phyloP scores from a whole-genome alignment of 2,113 vertebrate species.

The Cepphus grylle region DNA sequence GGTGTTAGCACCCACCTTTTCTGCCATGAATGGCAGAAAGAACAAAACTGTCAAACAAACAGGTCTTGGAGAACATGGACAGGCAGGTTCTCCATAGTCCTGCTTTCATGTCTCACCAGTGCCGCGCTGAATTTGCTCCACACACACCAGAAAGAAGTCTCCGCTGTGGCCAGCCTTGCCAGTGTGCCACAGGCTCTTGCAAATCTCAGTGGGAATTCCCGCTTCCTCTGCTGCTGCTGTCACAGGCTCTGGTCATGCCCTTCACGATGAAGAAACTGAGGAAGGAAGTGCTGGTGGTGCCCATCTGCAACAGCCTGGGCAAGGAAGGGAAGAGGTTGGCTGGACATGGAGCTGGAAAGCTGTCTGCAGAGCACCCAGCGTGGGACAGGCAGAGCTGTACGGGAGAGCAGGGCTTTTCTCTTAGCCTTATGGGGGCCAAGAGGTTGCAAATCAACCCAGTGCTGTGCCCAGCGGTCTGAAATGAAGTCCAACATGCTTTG shows the following conservation, averaged over 20 bases:
- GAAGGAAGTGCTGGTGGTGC: background rate
- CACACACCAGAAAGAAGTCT: background rate
- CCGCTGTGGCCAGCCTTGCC: background rate
- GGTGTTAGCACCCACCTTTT: background rate
- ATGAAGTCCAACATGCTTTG: background rate
- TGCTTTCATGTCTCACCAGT: background rate
- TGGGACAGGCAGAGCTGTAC: rapidly evolving
- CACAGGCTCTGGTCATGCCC: background rate
- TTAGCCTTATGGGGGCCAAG: background rate
- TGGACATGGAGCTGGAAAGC: background rate
- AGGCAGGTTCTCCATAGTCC: background rate
- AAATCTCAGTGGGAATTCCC: background rate
- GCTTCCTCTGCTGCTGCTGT: background rate
- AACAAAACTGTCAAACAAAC: background rate
- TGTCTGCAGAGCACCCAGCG: background rate
- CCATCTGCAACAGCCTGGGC: background rate
- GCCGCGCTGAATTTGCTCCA: background rate
- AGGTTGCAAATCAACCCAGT: background rate
- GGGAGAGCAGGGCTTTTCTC: background rate
- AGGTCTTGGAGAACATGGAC: background rate
- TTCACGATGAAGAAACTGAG: background rate
- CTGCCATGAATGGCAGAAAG: background rate
- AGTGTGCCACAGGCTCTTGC: background rate
- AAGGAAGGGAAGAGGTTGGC: background rate
- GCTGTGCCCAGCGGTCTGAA: background rate